phyloP scores from a whole-genome alignment of 2,888 invertebrate species.

The Drosophila multiciliata region DNA sequence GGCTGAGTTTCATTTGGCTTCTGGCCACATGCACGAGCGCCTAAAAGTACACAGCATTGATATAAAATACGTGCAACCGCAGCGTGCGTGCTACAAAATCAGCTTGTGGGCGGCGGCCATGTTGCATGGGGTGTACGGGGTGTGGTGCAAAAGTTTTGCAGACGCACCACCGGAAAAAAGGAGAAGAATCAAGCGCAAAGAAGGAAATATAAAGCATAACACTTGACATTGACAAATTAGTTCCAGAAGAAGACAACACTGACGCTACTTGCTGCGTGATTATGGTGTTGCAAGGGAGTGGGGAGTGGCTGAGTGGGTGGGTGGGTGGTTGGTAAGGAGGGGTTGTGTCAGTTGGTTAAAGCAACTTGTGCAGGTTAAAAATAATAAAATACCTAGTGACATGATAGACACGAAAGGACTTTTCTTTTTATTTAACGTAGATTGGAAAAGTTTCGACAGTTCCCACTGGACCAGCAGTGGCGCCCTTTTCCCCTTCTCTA shows the following conservation, averaged over 20 bases:
- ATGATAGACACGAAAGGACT: conserved; percentile 80
- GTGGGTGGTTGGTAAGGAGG: too few relatives aligned
- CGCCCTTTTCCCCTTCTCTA: not conserved
- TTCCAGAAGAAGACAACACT: conserved; percentile 71
- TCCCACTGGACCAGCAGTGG: conserved; percentile 40
- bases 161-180: conserved; percentile 26
- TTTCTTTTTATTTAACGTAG: conserved; percentile 82
- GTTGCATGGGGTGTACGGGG: conserved; percentile 19
- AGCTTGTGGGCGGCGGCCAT: conserved; percentile 3
- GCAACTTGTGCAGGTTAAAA: conserved; percentile 67
- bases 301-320: not conserved
- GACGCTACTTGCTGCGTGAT: conserved; percentile 26
- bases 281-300: not conserved
- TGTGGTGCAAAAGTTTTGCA: conserved; percentile 64
- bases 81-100: conserved; percentile 28
- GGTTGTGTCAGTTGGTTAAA: conserved; percentile 52
- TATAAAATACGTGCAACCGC: conserved; percentile 75
- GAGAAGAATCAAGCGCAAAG: conserved; percentile 1
- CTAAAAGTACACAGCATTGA: conserved; percentile 63
- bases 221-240: conserved; percentile 84
- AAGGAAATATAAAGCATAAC: conserved; percentile 71
- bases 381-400: conserved; percentile 81
- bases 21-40: conserved; percentile 66
- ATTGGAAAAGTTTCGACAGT: conserved; percentile 82
- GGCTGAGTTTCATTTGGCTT: conserved; percentile 7